Evolutionary conservation across 2,113 vertebrate genomes (phyloP), one percentile per base, ranked within the genome.

Genomic region (Pogonocichla stellata): DNA sequence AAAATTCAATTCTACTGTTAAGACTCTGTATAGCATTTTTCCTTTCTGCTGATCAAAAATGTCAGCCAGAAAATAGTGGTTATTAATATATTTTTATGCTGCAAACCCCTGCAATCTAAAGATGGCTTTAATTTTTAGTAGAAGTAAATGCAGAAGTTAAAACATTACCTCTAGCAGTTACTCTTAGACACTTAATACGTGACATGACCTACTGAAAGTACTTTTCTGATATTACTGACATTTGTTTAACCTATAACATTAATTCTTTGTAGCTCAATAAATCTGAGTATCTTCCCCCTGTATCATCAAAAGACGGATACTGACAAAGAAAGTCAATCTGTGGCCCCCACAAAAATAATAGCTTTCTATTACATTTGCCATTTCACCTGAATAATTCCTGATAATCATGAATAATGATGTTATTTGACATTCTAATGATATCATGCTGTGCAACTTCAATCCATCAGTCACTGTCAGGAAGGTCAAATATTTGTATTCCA

Each of bases 351-450:
- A 96, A 97, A 98, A 97, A 97, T 97, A 98, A 98, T 97, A 96
- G 96, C 96, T 98, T 98, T 97, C 97, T 94, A 98, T 98, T 97
- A 98, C 66, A 80, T 98, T 98, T 98, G 95, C 96, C 93, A 98
- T 98, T 98, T 98, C 97, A 98, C 97, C 97, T 98, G 98, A 98
- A 97, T 98, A 98, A 99, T 98, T 97, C 94, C 88, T 97, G 97
- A 97, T 99, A 98, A 98, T 99, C 98, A 98, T 98, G 98, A 98
- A 97, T 98, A 98, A 99, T 98, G 98, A 98, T 98, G 97, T 98
- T 98, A 98, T 98, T 98, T 96, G 69, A 98, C 97, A 98, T 97
- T 96, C 97, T 98, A 98, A 98, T 97, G 97, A 97, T 97, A 98
- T 92, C 93, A 97, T 97, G 97, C 97, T 96, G 81, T 94, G 95